phyloP scores from a whole-genome alignment of 2,113 vertebrate genomes.

The Antechinus stuartii region DNA sequence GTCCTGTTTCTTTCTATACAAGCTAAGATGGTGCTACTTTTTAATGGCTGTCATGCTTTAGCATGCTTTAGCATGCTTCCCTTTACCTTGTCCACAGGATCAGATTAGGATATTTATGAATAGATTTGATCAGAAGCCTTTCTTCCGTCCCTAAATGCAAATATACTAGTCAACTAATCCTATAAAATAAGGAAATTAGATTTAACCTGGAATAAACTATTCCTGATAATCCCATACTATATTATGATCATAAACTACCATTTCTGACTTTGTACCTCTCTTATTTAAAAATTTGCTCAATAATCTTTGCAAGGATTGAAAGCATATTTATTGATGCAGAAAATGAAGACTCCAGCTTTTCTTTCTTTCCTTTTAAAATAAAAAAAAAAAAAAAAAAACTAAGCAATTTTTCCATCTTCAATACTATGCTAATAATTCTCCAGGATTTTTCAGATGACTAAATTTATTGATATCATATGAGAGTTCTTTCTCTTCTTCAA shows the following conservation, averaged over 20 bases:
- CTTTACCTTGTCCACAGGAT: no score
- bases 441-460: background rate
- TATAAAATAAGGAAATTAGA: no score
- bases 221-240: no score
- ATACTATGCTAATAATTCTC: background rate
- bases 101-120: no score
- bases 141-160: no score
- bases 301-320: background rate
- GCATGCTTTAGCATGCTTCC: no score
- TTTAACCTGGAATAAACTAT: no score
- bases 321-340: background rate
- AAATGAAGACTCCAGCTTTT: background rate
- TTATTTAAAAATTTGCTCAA: no score
- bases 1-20: background rate
- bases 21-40: background rate
- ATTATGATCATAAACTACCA: no score
- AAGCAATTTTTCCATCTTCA: background rate
- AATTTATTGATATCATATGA: background rate
- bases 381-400: background rate
- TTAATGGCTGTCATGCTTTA: background rate
- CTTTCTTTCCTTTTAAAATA: background rate
- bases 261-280: no score
- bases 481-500: background rate
- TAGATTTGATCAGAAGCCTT: no score
- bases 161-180: no score